Evolutionary conservation across 2,113 vertebrate species (phyloP), one percentile per base, ranked within the genome.

Genomic region (Symphodus melops): DNA sequence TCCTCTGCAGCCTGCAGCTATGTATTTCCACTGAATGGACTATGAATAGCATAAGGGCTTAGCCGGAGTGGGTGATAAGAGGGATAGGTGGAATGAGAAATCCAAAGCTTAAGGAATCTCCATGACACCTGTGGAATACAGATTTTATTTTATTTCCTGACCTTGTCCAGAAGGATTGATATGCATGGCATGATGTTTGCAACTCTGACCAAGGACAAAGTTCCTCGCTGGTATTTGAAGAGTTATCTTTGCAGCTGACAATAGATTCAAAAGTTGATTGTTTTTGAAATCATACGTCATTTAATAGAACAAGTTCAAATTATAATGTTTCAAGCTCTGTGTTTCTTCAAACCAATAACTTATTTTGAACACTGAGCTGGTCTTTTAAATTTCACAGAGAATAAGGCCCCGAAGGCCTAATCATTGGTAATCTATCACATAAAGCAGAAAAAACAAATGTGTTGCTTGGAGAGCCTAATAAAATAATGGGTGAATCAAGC

Each of bases 1-100:
- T 70, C 54, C 48, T 39, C 21, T 68, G 61, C 64, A 62, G 55
- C 75, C 63, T 0, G 1, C 67, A 52, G 80, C 28, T 20, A 2
- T 57, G 68, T 61, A 11, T 65, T 19, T 36, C 59, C 16, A 6
- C 41, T 78, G 72, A 77, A 67, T 65, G 72, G 68, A 75, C 83
- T 33, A 70, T 61, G 79, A 81, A 74, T 64, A 63, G 46, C 23
- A 42, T 25, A 55, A 66, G 63, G 84, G 67, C 41, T 83, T 79
- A 72, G 75, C 74, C 72, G 74, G 63, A 75, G 74, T 44, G 25
- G 62, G 17, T 42, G 85, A 92, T 90, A 88, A 84, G 75, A 68
- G 46, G 33, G 17, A 53, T 49, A 44, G 56, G 75, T 79, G 39
- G 72, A 83, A 79, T 71, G 67, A 79, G 75, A 58, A 83, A 68